Evolutionary conservation across 2,888 invertebrate genomes (phyloP).

Genomic region (Pachydiplax longipennis): DNA sequence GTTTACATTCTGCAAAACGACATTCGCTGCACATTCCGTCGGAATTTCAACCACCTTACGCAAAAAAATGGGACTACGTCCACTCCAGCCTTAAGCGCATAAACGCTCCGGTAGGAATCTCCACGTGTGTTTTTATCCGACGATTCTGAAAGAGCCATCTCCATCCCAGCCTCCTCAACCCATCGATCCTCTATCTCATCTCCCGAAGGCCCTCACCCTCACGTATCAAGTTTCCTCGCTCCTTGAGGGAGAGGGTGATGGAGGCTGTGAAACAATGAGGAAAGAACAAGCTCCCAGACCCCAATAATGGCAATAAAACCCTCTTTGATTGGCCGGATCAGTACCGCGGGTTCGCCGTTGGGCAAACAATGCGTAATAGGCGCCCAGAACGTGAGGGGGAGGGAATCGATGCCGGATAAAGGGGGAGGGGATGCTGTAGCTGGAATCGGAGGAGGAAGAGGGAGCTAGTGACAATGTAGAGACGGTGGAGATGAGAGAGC

Average conservation of each 20-base stretch:
- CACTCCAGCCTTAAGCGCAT: no score
- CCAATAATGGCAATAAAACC: not conserved
- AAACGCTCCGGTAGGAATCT: no score
- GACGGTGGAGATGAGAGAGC: not conserved
- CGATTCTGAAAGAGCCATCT: not conserved
- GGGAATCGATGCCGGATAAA: not conserved
- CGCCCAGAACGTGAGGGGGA: not conserved
- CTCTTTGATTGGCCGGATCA: not conserved
- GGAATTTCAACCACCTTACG: no score
- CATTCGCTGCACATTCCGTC: no score
- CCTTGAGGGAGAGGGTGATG: not conserved
- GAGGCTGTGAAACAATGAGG: not conserved
- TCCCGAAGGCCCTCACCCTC: not conserved
- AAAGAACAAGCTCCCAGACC: not conserved
- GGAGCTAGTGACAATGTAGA: not conserved
- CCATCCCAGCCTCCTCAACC: not conserved
- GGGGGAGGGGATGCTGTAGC: not conserved
- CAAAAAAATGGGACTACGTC: no score
- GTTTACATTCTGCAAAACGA: no score
- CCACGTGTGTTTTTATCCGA: not conserved
- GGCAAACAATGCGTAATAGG: conserved; percentile 1
- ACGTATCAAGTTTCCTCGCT: not conserved
- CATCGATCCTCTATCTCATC: not conserved
- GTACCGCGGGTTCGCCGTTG: not conserved
- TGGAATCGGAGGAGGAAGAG: not conserved